A percentile compares a stretch with the other conserved stretches of the same genome.
phyloP scores from a whole-genome alignment of 2,113 vertebrate genomes.

The Morone saxatilis region DNA sequence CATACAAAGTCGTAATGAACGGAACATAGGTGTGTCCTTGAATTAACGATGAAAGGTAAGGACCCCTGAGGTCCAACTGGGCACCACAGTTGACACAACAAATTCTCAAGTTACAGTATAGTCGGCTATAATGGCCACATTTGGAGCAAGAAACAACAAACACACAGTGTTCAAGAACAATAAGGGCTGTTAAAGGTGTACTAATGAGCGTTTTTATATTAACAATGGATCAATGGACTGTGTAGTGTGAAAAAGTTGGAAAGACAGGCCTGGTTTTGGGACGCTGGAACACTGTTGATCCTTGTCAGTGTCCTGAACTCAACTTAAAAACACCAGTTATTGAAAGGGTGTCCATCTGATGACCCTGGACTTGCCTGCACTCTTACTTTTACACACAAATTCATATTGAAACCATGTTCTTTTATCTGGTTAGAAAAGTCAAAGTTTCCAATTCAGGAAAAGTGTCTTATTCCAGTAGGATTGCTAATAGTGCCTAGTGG shows the following conservation, averaged over 20 bases:
- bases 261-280: too few species aligned
- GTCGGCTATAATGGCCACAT: not conserved
- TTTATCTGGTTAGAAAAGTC: too few species aligned
- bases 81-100: not conserved
- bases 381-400: too few species aligned
- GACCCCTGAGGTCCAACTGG: not conserved
- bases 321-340: too few species aligned
- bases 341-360: too few species aligned
- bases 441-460: too few species aligned
- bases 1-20: not conserved
- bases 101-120: not conserved
- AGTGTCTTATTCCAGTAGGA: not conserved
- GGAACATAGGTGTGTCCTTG: constrained; percentile 6
- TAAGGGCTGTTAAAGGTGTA: not conserved
- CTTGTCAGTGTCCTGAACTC: too few species aligned
- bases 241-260: not conserved
- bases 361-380: too few species aligned
- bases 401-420: too few species aligned
- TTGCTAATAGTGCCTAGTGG: not conserved
- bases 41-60: not conserved
- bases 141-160: not conserved
- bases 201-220: not conserved
- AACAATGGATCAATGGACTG: not conserved
- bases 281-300: too few species aligned
- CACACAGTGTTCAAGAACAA: not conserved